Conservation (phyloP, 2,113 vertebrate genomes). For the Alaudala cheleensis region DNA sequence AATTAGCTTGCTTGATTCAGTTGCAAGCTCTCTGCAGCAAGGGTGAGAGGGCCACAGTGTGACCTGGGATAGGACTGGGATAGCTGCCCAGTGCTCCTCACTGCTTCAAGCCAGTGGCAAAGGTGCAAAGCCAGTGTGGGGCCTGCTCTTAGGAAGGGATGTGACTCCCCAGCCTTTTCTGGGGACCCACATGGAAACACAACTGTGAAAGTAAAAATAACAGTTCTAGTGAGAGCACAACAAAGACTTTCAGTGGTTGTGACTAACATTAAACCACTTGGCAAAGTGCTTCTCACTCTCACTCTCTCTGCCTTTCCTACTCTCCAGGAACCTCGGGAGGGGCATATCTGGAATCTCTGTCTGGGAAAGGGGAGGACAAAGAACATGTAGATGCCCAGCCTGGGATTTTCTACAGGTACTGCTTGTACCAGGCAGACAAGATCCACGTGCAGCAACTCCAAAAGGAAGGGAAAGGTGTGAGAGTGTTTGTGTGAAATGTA, state of each 20-base stretch:
- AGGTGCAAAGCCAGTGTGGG: rapidly evolving
- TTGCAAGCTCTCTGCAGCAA: not conserved
- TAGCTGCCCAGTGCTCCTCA: not conserved
- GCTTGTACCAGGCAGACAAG: not conserved
- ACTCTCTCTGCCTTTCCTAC: not conserved
- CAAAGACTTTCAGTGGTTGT: not conserved
- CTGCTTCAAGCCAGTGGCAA: not conserved
- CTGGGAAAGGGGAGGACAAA: not conserved
- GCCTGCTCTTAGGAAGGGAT: not conserved
- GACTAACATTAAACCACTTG: slow-evolving; percentile 4
- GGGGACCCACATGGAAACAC: not conserved
- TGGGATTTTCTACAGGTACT: not conserved
- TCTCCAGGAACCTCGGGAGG: not conserved
- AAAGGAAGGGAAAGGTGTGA: slow-evolving; percentile 27
- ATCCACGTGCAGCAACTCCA: not conserved
- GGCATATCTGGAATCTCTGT: not conserved
- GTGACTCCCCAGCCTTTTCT: not conserved
- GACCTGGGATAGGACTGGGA: rapidly evolving
- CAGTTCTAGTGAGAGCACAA: not conserved
- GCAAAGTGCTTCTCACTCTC: not conserved
- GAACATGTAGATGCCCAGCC: not conserved
- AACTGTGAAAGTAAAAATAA: slow-evolving; percentile 16
- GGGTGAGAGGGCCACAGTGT: rapidly evolving
- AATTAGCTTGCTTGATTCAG: not conserved
- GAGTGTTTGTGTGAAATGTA: slow-evolving; percentile 4